Evolutionary conservation across 2,113 vertebrate genomes (phyloP).

Genomic region (Larimichthys polyactis): DNA sequence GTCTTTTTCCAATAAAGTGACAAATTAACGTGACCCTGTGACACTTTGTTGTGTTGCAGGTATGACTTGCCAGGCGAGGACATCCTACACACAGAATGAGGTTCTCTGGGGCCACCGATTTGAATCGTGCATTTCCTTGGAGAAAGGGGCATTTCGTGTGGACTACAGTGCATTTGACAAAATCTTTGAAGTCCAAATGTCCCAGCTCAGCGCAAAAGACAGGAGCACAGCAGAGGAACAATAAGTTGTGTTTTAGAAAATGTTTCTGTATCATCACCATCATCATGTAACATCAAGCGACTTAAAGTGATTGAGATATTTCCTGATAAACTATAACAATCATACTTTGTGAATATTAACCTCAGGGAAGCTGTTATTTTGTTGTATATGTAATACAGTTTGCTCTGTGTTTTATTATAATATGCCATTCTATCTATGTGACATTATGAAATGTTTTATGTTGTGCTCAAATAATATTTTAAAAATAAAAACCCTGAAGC

Average conservation of each 20-base stretch:
- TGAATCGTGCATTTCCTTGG: conserved; percentile 88
- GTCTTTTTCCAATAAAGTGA: neutral
- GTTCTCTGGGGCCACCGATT: conserved; percentile 89
- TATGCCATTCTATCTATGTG: neutral
- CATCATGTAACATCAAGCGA: neutral
- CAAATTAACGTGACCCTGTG: neutral
- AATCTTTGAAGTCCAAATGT: conserved; percentile 87
- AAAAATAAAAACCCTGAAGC: conserved; percentile 2
- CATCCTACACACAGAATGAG: conserved; percentile 87
- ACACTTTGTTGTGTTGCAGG: conserved; percentile 62
- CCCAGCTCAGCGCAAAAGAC: conserved; percentile 79
- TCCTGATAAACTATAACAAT: conserved; percentile 1
- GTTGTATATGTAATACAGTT: neutral
- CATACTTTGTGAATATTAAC: neutral
- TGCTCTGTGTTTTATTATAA: neutral
- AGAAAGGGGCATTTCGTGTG: conserved; percentile 87
- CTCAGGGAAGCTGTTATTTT: neutral
- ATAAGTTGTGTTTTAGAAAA: conserved; percentile 40
- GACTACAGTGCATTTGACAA: conserved; percentile 87
- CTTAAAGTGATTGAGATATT: neutral
- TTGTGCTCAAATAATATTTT: conserved; percentile 1
- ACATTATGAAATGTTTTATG: neutral
- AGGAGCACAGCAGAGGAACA: conserved; percentile 70
- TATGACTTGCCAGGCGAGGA: conserved; percentile 91
- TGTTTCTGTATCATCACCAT: neutral